A percentile compares a stretch with the other conserved stretches of the same genome.
phyloP scores from a whole-genome alignment of 2,113 vertebrate genomes.

The Rhinopomastus cyanomelas region DNA sequence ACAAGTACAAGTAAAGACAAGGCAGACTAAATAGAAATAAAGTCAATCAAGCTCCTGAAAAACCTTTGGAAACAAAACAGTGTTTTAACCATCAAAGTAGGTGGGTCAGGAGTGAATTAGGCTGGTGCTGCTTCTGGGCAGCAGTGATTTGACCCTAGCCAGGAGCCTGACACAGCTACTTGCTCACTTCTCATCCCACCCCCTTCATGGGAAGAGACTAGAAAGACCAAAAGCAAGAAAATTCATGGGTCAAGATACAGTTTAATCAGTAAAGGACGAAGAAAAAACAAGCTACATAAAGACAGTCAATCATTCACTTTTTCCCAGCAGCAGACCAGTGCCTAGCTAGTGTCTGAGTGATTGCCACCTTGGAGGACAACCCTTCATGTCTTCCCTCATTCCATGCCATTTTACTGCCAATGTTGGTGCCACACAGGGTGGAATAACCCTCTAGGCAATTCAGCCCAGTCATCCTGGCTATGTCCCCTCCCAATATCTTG shows the following conservation, averaged over 20 bases:
- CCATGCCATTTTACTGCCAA: neutral
- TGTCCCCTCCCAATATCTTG: neutral
- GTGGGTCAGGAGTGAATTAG: neutral
- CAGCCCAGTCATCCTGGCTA: neutral
- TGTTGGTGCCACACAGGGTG: neutral
- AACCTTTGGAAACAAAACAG: neutral
- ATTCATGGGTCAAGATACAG: accelerated
- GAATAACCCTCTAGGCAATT: neutral
- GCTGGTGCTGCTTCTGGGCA: neutral
- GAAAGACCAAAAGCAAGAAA: neutral
- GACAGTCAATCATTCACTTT: neutral
- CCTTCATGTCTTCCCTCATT: neutral
- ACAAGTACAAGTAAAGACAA: neutral
- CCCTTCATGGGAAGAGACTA: neutral
- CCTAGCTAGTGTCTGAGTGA: neutral
- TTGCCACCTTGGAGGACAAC: neutral
- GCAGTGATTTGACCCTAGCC: accelerated
- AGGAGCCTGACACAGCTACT: neutral
- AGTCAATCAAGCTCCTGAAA: neutral
- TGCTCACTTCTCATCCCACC: accelerated
- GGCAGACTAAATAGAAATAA: neutral
- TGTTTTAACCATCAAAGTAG: neutral
- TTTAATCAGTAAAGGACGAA: neutral
- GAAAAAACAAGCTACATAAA: neutral
- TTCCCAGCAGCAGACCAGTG: neutral